Conservation (phyloP, 2,888 invertebrate genomes). For the Philopedon plagiatum region DNA sequence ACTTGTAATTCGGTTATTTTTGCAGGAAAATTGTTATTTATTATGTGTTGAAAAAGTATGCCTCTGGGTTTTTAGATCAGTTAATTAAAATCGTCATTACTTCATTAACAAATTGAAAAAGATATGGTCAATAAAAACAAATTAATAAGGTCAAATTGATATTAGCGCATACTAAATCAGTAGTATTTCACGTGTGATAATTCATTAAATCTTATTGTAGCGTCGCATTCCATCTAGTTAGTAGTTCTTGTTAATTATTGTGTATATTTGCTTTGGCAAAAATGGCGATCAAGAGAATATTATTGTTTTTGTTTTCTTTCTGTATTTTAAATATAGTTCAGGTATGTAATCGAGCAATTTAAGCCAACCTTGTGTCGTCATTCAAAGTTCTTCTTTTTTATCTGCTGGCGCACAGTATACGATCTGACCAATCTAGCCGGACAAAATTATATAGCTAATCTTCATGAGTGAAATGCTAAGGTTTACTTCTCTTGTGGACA, state of each 20-base stretch:
- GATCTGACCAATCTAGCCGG: too few relatives aligned
- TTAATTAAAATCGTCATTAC: background rate
- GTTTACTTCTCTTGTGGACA: too few relatives aligned
- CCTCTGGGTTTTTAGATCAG: background rate
- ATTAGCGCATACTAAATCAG: background rate
- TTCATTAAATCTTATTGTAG: background rate
- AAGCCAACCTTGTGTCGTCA: too few relatives aligned
- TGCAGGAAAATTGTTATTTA: too few relatives aligned
- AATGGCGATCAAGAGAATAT: background rate
- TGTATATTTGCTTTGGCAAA: background rate
- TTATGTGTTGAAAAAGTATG: background rate
- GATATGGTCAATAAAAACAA: constrained; percentile 7
- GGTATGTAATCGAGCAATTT: background rate
- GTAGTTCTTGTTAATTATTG: background rate
- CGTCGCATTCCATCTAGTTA: too few relatives aligned
- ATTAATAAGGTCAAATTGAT: constrained; percentile 16
- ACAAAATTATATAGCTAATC: too few relatives aligned
- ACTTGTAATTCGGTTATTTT: too few relatives aligned
- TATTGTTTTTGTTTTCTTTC: background rate
- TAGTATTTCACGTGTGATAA: background rate
- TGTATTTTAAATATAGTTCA: constrained; percentile 2
- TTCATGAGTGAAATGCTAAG: too few relatives aligned
- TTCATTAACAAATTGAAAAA: background rate
- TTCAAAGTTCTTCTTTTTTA: too few relatives aligned
- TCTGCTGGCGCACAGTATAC: too few relatives aligned